Base-by-base conservation (phyloP, 1,140 invertebrate species). In the Samia ricini region DNA sequence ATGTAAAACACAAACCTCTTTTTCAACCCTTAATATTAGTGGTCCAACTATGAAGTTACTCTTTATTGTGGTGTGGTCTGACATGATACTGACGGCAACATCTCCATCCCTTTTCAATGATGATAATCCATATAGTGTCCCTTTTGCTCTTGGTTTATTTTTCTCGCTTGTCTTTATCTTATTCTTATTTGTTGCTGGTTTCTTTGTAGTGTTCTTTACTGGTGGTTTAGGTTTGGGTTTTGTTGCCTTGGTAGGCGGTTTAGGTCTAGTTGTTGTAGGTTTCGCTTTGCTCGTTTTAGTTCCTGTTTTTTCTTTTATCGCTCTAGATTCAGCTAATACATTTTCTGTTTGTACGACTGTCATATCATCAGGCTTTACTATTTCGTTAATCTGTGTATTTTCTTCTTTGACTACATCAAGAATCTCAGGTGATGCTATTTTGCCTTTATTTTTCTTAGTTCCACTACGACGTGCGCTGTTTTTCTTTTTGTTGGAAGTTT, bases 21-120 rank as follows among this genome's bases (percentile, higher is more conserved):
- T 96, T 76, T 97, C 95, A 0, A 97, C 96, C 81, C 95, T 94
- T 48, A 97, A 83, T 5, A 94, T 93, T 7, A 97, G 77, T 0
- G 96, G 96, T 50, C 96, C 96, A 26, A 97, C 84, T 15, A 93
- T 93, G 81, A 97, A 96, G 78, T 95, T 95, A 10, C 94, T 95
- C 76, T 95, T 95, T 18, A 97, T 94, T 24, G 95, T 96, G 0
- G 95, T 96, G 69, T 96, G 93, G 71, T 95, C 93, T 63, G 93
- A 92, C 93, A 95, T 94, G 81, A 95, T 94, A 76, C 94, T 95
- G 29, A 96, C 95, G 18, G 93, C 93, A 1, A 96, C 95, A 72
- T 96, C 95, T 36, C 95, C 95, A 55, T 93, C 93, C 72, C 95
- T 92, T 75, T 93, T 94, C 61, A 97, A 79, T 8, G 95, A 94